phyloP scores from a whole-genome alignment of 2,797 vertebrate genomes.

The Sebastes iracundus region DNA sequence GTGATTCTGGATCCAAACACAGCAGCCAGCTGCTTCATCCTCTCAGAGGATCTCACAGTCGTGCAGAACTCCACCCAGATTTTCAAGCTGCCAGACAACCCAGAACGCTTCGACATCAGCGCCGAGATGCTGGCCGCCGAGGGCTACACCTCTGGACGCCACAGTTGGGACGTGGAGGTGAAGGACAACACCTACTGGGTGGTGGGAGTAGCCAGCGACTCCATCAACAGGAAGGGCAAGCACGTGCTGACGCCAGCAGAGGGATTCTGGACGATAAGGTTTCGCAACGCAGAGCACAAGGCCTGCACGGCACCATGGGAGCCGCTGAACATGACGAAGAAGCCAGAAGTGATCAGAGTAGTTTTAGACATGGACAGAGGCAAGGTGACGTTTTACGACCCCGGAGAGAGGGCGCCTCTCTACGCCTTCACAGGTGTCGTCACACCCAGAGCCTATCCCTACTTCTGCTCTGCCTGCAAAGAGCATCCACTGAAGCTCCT shows the following conservation, averaged over 20 bases:
- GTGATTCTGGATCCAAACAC: constrained; percentile 86
- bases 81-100: constrained; percentile 84
- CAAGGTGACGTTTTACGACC: constrained; percentile 83
- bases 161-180: constrained; percentile 85
- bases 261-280: constrained; percentile 86
- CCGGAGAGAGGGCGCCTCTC: constrained; percentile 76
- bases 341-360: constrained; percentile 76
- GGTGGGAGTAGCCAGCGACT: constrained; percentile 80
- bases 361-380: constrained; percentile 85
- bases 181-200: constrained; percentile 86
- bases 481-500: constrained; percentile 82
- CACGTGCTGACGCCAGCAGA: constrained; percentile 83
- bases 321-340: constrained; percentile 76
- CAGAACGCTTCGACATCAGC: constrained; percentile 83
- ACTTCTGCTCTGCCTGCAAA: constrained; percentile 86
- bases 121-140: constrained; percentile 82
- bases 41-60: constrained; percentile 81
- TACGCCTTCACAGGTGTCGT: constrained; percentile 80
- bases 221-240: constrained; percentile 85
- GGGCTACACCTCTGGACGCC: constrained; percentile 75
- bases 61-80: constrained; percentile 78
- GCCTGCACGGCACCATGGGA: constrained; percentile 86
- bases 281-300: constrained; percentile 85
- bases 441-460: constrained; percentile 75
- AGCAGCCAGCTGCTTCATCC: constrained; percentile 81